Evolutionary conservation across 2,113 vertebrate species (phyloP), one percentile per base, ranked within the genome.

Genomic region (Numida meleagris): DNA sequence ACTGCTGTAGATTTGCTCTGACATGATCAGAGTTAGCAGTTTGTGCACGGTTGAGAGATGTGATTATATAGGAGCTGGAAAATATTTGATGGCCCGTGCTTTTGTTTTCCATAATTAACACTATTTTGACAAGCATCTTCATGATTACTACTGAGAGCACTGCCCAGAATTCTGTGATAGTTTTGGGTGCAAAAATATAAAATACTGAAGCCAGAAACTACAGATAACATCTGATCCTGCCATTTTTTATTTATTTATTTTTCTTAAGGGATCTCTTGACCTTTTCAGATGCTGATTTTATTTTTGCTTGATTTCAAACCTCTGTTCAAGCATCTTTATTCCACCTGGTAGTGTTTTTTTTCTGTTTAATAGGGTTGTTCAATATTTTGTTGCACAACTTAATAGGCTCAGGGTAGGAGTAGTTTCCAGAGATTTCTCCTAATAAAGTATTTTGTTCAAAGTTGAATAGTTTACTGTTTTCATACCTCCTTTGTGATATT

Each of bases 71-170:
- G 70, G 53, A 72, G 31, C 1, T 87, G 29, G 57, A 89, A 89
- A 63, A 42, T 83, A 67, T 24, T 42, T 65, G 61, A 61, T 1
- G 18, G 11, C 23, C 58, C 2, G 1, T 48, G 43, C 6, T 82
- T 95, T 75, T 82, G 29, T 84, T 87, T 91, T 91, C 36, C 14
- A 19, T 85, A 89, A 79, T 53, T 61, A 85, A 62, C 7, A n/a
- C 18, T 51, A 29, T 15, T 89, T 23, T 78, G 29, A 78, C 3
- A 21, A 65, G 21, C 31, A 76, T 86, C 51, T 58, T 86, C 81
- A 78, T 74, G 50, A 63, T 84, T 90, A 66, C 12, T 90, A 51
- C 33, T 61, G 43, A 80, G 76, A 71, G 10, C 88, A 74, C 12
- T 59, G n/a, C 25, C 14, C 77, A 38, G 61, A 86, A 55, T 71